Evolutionary conservation across 2,797 vertebrate genomes (phyloP).

Genomic region (Pangasius sanitwongsei): DNA sequence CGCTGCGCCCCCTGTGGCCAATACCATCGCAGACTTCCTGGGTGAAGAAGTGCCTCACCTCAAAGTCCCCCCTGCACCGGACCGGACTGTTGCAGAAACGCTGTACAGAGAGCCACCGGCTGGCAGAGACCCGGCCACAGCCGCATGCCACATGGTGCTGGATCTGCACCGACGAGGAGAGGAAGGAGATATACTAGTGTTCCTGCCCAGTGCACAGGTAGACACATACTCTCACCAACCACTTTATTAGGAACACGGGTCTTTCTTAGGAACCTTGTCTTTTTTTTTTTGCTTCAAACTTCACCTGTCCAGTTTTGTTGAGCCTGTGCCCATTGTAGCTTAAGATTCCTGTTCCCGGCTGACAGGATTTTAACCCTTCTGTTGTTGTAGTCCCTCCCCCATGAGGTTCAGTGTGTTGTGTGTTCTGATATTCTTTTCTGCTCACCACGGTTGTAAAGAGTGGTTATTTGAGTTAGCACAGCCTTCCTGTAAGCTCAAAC

Average conservation of each 20-base stretch:
- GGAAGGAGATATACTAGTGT: conserved; percentile 85
- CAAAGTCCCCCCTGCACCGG: conserved; percentile 57
- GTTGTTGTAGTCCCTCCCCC: too few relatives aligned
- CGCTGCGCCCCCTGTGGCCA: conserved; percentile 74
- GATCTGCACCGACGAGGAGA: conserved; percentile 83
- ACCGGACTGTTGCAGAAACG: conserved; percentile 59
- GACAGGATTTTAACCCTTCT: neutral
- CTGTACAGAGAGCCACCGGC: conserved; percentile 74
- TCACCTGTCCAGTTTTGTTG: neutral
- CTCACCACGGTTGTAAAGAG: neutral
- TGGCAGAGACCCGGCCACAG: conserved; percentile 64
- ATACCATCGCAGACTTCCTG: conserved; percentile 79
- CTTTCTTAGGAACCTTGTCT: neutral
- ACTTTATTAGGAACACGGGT: neutral
- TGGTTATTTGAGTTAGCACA: neutral
- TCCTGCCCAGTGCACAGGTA: conserved; percentile 90
- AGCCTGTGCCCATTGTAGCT: neutral
- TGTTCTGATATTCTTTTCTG: neutral
- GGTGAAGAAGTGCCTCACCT: conserved; percentile 78
- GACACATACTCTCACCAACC: neutral
- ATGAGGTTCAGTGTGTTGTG: neutral
- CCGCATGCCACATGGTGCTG: conserved; percentile 86
- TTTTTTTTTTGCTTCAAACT: neutral
- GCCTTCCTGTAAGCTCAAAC: neutral
- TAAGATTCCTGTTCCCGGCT: neutral